These are phyloP conservation scores for Epizoanthus ramosus DNA, from an alignment of 92 coral and sea anemone species.

Conservation along the genomic window DNA sequence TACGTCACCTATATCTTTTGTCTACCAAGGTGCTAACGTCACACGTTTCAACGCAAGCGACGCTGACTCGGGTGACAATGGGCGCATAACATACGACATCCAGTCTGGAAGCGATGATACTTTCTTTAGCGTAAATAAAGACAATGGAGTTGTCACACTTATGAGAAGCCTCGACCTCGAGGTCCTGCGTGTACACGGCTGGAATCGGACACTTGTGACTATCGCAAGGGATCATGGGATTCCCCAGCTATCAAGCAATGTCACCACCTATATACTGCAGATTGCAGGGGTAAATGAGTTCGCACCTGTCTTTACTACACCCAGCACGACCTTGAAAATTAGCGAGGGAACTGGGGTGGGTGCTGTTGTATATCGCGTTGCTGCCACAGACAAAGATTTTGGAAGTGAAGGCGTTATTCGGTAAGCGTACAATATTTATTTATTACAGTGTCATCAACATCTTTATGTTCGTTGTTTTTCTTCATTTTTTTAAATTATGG, in stretches of 20 bases:
- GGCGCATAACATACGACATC: conserved; percentile 66
- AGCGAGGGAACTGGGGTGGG: conserved; percentile 64
- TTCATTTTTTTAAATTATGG: too few relatives aligned
- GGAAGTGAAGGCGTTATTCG: conserved; percentile 74
- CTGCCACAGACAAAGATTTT: conserved; percentile 78
- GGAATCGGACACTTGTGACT: conserved; percentile 63
- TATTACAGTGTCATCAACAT: too few relatives aligned
- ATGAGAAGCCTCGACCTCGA: conserved; percentile 77
- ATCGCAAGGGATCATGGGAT: conserved; percentile 74
- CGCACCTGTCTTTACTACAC: conserved; percentile 54
- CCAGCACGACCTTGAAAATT: conserved; percentile 39
- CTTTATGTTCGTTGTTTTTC: too few relatives aligned
- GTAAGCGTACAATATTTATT: conserved; percentile 33
- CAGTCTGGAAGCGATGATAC: conserved; percentile 60
- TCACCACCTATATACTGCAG: conserved; percentile 40
- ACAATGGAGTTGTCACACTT: conserved; percentile 58
- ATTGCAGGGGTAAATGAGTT: conserved; percentile 67
- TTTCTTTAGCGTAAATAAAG: conserved; percentile 56
- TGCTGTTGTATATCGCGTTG: conserved; percentile 46
- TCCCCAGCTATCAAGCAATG: conserved; percentile 63
- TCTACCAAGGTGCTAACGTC: conserved; percentile 50
- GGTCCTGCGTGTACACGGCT: conserved; percentile 41
- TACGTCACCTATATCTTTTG: neutral
- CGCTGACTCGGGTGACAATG: conserved; percentile 73
- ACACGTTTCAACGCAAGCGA: conserved; percentile 69